These are phyloP conservation scores for Tubiluchus corallicola DNA, from an alignment of 2,888 invertebrate species.

Conservation along the genomic window DNA sequence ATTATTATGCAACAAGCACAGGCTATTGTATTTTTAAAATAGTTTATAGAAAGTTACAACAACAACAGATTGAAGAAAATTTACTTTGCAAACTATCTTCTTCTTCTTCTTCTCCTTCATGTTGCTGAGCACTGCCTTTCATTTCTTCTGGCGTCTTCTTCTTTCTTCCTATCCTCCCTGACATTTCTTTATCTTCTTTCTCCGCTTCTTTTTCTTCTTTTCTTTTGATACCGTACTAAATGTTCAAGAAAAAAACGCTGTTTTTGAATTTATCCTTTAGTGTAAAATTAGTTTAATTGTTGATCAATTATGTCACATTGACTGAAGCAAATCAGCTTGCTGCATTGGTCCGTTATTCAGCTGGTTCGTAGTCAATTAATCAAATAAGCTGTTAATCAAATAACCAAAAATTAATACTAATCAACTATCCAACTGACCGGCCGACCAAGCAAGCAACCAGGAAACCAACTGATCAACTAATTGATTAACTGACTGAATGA, in stretches of 20 bases:
- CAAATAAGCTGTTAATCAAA: too few relatives aligned
- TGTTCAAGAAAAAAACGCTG: constrained; percentile 11
- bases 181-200: constrained; percentile 9
- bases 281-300: too few relatives aligned
- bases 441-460: too few relatives aligned
- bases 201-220: constrained; percentile 50
- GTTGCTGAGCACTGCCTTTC: constrained; percentile 72
- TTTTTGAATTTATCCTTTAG: too few relatives aligned
- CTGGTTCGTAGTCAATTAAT: too few relatives aligned
- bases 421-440: background rate
- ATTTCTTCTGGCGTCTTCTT: constrained; percentile 96
- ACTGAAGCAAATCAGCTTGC: too few relatives aligned
- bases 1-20: too few relatives aligned
- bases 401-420: background rate
- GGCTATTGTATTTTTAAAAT: too few relatives aligned
- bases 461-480: too few relatives aligned
- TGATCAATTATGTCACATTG: too few relatives aligned
- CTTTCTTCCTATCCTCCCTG: constrained; percentile 62
- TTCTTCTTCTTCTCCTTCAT: constrained; percentile 21
- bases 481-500: too few relatives aligned
- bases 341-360: too few relatives aligned
- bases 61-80: constrained; percentile 2
- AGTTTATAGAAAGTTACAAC: background rate
- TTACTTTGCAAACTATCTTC: constrained; percentile 43
- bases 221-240: constrained; percentile 97